Base-by-base conservation (phyloP, 2,113 vertebrate species). In the Sarotherodon lohbergeri region DNA sequence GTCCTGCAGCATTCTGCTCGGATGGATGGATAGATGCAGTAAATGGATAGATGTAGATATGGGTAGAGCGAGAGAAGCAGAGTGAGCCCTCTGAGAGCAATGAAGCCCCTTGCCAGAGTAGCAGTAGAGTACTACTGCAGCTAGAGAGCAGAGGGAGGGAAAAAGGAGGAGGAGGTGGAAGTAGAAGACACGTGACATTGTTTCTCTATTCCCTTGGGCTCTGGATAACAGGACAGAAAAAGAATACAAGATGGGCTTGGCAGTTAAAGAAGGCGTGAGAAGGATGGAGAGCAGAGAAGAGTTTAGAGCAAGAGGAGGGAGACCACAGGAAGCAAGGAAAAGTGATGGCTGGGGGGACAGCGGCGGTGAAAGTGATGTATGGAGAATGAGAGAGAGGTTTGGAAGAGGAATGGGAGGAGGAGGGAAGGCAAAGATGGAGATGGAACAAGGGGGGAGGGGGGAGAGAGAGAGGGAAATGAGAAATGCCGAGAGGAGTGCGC, bases 151-250 rank as follows among this genome's bases (percentile, higher is more conserved):
- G 90, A 81, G 87, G 48, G 63, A 87, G 83, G 73, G 41, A n/a
- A 66, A 29, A 39, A 90, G 88, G 79, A 79, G 88, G 89, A 83
- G 89, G 85, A 14, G 68, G 83, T 81, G 24, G 84, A 52, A 78
- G 73, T 52, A 85, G 83, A 88, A 88, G 81, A 85, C 88, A 95
- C 56, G 91, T 94, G 93, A 93, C 82, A 29, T 63, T 80, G 87
- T 91, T 84, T 93, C 88, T 89, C 66, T 5, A 13, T 89, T 94
- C 91, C 92, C 93, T 46, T 90, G 92, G 88, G 93, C 87, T 89
- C 73, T 73, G 84, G 85, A 91, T 90, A 94, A 90, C 85, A 89
- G 91, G 87, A 93, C 80, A 89, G 90, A 86, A 73, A 76, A 80
- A 80, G 76, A 87, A 71, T 57, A 71, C 82, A 71, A 88, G 89